Evolutionary conservation across 2,113 vertebrate species (phyloP), one percentile per base, ranked within the genome.

Genomic region (Otus sunia): DNA sequence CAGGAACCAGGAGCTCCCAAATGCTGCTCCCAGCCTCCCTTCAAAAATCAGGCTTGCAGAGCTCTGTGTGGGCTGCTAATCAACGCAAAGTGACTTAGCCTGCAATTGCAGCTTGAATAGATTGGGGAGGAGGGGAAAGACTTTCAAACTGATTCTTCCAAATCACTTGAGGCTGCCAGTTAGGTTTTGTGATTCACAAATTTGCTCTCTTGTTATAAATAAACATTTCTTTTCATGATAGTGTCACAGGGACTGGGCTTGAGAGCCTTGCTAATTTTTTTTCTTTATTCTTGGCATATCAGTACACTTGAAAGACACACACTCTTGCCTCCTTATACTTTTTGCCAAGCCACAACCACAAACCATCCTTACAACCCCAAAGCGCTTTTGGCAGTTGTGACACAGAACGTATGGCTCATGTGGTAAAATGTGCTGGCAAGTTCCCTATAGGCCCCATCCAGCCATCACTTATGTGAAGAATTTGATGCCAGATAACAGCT

Each of bases 261-360:
- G 37, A 87, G 77, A 91, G 68, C n/a, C 55, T 76, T 25, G 15
- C 39, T 87, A 10, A 5, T 39, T 58, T 74, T 84, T 86, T 92
- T 12, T 12, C 63, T 90, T 75, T 82, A 56, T 58, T 94, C 89
- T 86, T 94, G 91, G 95, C 95, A 16, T 91, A 94, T 88, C 91
- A 73, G 69, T 15, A 10, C 67, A 76, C 59, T 29, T 69, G 74
- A 94, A 97, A 96, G 96, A 85, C 91, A 85, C 90, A 88, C 77
- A 2, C 89, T 92, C 86, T 63, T 94, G 87, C 84, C 89, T 94
- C 82, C 84, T 94, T 73, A 36, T 9, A 39, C n/a, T 37, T 41
- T 62, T 91, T 97, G 96, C 97, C 94, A 96, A 97, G 84, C 96
- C 94, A 86, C 91, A 90, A 88, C 95, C 96, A 97, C 96, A 96